These are phyloP conservation scores for Sminthurinus aureus DNA, from an alignment of 2,888 invertebrate species.

Conservation along the genomic window DNA sequence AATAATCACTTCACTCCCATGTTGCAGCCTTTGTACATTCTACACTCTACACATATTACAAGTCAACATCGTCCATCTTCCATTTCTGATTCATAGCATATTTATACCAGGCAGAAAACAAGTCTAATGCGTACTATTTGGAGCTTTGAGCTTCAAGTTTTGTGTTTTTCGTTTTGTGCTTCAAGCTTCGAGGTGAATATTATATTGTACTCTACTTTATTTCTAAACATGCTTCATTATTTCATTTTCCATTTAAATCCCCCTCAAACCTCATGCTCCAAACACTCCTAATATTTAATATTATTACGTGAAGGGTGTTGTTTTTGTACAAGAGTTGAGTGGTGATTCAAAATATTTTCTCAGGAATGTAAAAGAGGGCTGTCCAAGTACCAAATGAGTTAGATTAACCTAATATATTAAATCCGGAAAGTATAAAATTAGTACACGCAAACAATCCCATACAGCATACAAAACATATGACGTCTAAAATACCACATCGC, in stretches of 20 bases:
- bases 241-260: too few relatives aligned
- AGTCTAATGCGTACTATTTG: too few relatives aligned
- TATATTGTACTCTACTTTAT: too few relatives aligned
- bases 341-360: background rate
- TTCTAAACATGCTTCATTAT: too few relatives aligned
- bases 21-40: background rate
- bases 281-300: background rate
- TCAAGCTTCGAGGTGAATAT: too few relatives aligned
- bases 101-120: background rate
- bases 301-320: background rate
- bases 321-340: background rate
- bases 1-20: constrained; percentile 6
- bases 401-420: background rate
- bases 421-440: background rate
- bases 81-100: background rate
- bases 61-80: background rate
- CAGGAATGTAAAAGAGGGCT: too few relatives aligned
- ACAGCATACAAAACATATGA: too few relatives aligned
- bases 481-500: too few relatives aligned
- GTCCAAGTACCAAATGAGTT: background rate
- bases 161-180: too few relatives aligned
- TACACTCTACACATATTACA: background rate
- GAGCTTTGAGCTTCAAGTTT: too few relatives aligned
- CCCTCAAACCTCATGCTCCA: background rate
- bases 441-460: background rate